Base-by-base conservation (phyloP, 2,113 vertebrate genomes). In the Myotis davidii region DNA sequence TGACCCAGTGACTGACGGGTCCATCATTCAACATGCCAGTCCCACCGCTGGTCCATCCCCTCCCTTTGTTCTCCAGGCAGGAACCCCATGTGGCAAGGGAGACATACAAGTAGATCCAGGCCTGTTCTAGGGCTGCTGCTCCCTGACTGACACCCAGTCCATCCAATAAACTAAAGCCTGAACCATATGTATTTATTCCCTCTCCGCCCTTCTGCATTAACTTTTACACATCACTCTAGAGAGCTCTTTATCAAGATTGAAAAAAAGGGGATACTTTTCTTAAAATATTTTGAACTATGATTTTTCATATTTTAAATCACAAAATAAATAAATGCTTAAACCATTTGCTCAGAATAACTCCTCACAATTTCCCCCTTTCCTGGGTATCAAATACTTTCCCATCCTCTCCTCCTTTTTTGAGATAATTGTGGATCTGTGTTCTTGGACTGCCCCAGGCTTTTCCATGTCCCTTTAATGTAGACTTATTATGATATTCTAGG, bases 401-500 rank as follows among this genome's bases (percentile, higher is more conserved):
- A 52, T 59, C 13, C 42, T 85, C 45, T 54, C 85, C 54, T 78
- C 32, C 89, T 56, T 96, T 78, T 50, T 91, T 90, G 48, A 96
- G 77, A 78, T 78, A 85, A 82, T 65, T 74, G 29, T 84, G 37
- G 50, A 18, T 92, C 65, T 88, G 32, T 85, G 67, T 77, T 94
- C 67, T 61, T 94, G 90, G 85, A 90, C 54, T 79, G 48, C 91
- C 82, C 81, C 78, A 56, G 77, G 81, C 94, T 97, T 96, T 88
- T 32, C 64, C 27, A 27, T 39, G 77, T 82, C 61, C 37, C 73
- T 96, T 97, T 94, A 88, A 96, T 97, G 82, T 90, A 94, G 59
- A 94, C 85, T 86, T 88, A 94, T 89, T 96, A 94, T 96, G 73
- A 91, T 97, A 96, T 97, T 97, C 61, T 85, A 94, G 92, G 94